Percentiles rank a stretch among this genome's conserved stretches.
Conservation (phyloP, 1,140 invertebrate species). For the Diuraphis noxia region DNA sequence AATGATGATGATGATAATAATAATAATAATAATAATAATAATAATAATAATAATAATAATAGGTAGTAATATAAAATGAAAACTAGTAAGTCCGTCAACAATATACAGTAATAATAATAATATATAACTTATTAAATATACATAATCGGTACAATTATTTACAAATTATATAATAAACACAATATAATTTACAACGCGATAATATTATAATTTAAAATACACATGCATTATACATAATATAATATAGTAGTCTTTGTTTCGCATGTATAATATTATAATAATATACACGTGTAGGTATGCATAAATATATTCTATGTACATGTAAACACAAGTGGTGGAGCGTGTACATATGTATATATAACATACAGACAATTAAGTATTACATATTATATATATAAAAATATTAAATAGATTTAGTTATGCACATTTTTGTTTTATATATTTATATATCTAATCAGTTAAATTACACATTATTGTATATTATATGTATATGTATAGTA, state of each 20-base stretch:
- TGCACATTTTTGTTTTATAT: neutral
- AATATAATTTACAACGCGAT: slow-evolving; percentile 13
- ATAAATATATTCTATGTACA: neutral
- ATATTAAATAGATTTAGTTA: neutral
- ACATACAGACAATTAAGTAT: neutral
- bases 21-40: slow-evolving; percentile 35
- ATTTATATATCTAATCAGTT: neutral
- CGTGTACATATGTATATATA: neutral
- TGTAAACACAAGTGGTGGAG: neutral
- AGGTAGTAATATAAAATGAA: slow-evolving; percentile 33
- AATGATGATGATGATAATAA: too few relatives aligned
- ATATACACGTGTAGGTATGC: neutral
- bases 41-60: slow-evolving; percentile 33
- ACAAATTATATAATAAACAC: slow-evolving; percentile 43
- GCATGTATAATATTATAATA: neutral
- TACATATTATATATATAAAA: neutral
- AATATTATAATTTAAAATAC: slow-evolving; percentile 7
- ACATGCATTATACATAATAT: neutral
- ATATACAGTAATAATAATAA: slow-evolving; percentile 31
- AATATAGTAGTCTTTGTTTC: slow-evolving; percentile 42
- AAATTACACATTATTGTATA: neutral
- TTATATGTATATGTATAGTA: neutral
- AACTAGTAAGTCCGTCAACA: slow-evolving; percentile 34
- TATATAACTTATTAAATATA: slow-evolving; percentile 21
- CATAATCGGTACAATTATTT: slow-evolving; percentile 38